Evolutionary conservation across 2,888 invertebrate genomes (phyloP), one percentile per base, ranked within the genome.

Genomic region (Polietes domitor): DNA sequence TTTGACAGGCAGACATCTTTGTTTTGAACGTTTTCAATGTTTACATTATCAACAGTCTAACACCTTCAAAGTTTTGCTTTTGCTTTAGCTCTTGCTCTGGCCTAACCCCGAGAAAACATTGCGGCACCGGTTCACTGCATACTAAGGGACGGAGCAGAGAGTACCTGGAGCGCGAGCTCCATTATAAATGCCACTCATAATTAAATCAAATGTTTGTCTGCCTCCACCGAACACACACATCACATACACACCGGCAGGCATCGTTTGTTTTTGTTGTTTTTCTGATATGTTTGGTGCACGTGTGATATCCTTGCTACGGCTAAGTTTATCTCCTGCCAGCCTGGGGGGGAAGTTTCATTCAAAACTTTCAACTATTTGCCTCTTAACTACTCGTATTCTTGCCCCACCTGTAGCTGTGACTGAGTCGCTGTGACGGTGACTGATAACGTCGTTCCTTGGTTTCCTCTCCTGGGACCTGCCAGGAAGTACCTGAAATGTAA

Each of bases 141-240:
- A 26, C 58, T 24, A 58, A 9, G 10, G 37, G 6, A 12, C 24
- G 53, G 9, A 21, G 53, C 6, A n/a, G n/a, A 47, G 17, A 50
- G 50, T 71, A 50, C 71, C 71, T 71, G 71, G 10, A 41, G 68
- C 41, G 6, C 26, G 26, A 10, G 87, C 88, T 88, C 86, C 85
- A 89, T 89, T 87, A 91, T 91, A 91, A 90, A 91, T 91, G 91
- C 91, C 91, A 91, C 92, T 91, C 92, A 91, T 91, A 91, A 91
- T 91, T 91, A 91, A 91, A 91, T 91, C 91, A 91, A 90, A 89
- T 88, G 89, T 89, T 88, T 83, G 86, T 83, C 76, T 84, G 81
- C 76, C 79, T 74, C 82, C 82, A 78, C 76, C 73, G 74, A 41
- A 9, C 10, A 55, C 15, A 47, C 63, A 17, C 41, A 41, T n/a